Conservation (phyloP, 2,888 invertebrate species). For the Torymus tubicola region DNA sequence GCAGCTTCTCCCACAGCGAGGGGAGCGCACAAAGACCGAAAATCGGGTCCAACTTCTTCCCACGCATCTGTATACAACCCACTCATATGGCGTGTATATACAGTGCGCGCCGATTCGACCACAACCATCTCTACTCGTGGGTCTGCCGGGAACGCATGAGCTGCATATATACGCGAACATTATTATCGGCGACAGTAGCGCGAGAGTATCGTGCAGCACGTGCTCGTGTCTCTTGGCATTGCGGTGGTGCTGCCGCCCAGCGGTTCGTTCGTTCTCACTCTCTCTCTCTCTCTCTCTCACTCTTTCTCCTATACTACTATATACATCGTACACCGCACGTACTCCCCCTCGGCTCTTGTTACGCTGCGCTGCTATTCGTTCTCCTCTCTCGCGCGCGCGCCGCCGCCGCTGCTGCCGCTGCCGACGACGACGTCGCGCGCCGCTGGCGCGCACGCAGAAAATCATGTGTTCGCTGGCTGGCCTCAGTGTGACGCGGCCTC, state of each 20-base stretch:
- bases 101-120: slow-evolving; percentile 1
- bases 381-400: neutral
- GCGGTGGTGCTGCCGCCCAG: slow-evolving; percentile 42
- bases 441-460: slow-evolving; percentile 39
- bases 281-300: neutral
- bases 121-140: slow-evolving; percentile 1
- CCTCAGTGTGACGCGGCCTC: slow-evolving; percentile 68
- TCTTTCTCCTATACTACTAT: too few relatives aligned
- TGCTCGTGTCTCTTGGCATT: too few relatives aligned
- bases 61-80: too few relatives aligned
- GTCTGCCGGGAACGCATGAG: too few relatives aligned
- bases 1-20: too few relatives aligned
- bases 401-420: slow-evolving; percentile 12
- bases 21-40: neutral
- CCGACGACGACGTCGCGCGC: slow-evolving; percentile 15
- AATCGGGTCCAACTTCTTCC: neutral
- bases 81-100: too few relatives aligned
- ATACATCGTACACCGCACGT: neutral
- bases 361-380: too few relatives aligned
- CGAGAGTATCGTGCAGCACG: too few relatives aligned
- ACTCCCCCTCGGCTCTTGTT: too few relatives aligned
- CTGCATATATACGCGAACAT: too few relatives aligned
- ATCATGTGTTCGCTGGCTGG: slow-evolving; percentile 66
- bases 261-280: slow-evolving; percentile 16
- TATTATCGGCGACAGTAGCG: too few relatives aligned